These are phyloP conservation scores for Anthopleura sola DNA, from an alignment of 64 coral and sea anemone species.

Conservation along the genomic window DNA sequence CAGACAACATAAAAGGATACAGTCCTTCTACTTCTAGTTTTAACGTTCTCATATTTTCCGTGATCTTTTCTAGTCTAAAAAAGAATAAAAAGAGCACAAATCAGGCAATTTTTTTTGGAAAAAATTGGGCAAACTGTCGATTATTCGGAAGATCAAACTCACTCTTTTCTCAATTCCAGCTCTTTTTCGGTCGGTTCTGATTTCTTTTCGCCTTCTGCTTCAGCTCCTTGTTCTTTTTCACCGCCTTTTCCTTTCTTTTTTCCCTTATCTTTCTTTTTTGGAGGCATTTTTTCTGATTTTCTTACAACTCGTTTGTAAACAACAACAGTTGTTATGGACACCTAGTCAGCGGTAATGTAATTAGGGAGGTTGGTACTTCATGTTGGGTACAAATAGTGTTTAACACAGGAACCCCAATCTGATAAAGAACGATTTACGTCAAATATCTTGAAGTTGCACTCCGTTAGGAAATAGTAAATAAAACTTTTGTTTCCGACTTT, in stretches of 20 bases:
- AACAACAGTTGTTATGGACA: slow-evolving; percentile 20
- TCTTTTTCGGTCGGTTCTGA: slow-evolving; percentile 66
- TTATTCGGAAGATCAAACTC: background rate
- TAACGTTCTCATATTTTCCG: slow-evolving; percentile 76
- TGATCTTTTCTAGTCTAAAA: slow-evolving; percentile 65
- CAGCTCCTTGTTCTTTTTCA: slow-evolving; percentile 46
- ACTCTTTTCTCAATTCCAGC: slow-evolving; percentile 75
- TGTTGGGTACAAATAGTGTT: background rate
- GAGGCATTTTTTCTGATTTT: slow-evolving; percentile 51
- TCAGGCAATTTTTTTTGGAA: slow-evolving; percentile 9
- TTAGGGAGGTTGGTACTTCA: too few relatives aligned
- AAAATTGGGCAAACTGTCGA: background rate
- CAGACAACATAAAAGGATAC: slow-evolving; percentile 61
- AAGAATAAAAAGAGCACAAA: background rate
- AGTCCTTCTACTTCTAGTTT: slow-evolving; percentile 91
- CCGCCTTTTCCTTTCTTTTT: slow-evolving; percentile 81
- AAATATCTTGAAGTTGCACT: too few relatives aligned
- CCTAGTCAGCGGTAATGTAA: background rate
- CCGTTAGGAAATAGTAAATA: too few relatives aligned
- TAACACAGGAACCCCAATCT: background rate
- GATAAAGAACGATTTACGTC: too few relatives aligned
- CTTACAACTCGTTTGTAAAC: slow-evolving; percentile 1
- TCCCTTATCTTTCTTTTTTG: slow-evolving; percentile 85
- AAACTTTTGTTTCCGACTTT: too few relatives aligned
- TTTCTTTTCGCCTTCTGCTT: slow-evolving; percentile 44